A percentile compares a stretch with the other conserved stretches of the same genome.
These are phyloP conservation scores for Megalops atlanticus DNA, from an alignment of 2,113 vertebrate species.

Conservation along the genomic window DNA sequence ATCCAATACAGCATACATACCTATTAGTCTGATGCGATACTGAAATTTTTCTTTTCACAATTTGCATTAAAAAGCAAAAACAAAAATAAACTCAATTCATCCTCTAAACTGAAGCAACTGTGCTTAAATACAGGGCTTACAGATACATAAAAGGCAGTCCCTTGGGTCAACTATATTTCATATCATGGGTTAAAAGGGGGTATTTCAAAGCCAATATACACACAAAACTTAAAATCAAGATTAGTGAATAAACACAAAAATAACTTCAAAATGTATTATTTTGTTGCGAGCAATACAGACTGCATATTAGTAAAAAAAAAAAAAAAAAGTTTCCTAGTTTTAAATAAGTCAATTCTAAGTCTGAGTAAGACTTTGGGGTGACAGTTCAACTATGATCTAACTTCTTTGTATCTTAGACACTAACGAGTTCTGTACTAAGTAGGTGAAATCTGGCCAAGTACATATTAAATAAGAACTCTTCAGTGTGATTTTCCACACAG, in stretches of 20 bases:
- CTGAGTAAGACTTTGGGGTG: too few species aligned
- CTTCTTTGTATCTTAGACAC: neutral
- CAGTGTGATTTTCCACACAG: too few species aligned
- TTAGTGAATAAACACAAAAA: slow-evolving; percentile 13
- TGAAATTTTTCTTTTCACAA: slow-evolving; percentile 1
- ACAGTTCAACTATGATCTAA: neutral
- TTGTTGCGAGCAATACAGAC: too few species aligned
- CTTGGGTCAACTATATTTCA: neutral
- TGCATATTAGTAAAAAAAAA: neutral
- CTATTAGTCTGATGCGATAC: neutral
- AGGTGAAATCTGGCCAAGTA: neutral
- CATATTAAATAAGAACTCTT: too few species aligned
- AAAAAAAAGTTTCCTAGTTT: neutral
- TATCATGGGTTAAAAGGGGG: too few species aligned
- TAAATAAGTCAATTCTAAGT: slow-evolving; percentile 2
- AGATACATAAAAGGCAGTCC: too few species aligned
- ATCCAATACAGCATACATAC: neutral
- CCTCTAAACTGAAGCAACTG: neutral
- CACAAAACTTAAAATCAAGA: too few species aligned
- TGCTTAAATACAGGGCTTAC: too few species aligned
- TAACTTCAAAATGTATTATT: slow-evolving; percentile 20
- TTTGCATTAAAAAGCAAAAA: neutral
- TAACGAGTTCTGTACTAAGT: neutral
- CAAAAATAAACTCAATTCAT: slow-evolving; percentile 3
- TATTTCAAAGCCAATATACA: too few species aligned